Evolutionary conservation across 1,140 invertebrate genomes (phyloP), one percentile per base, ranked within the genome.

Genomic region (Hermetia illucens): DNA sequence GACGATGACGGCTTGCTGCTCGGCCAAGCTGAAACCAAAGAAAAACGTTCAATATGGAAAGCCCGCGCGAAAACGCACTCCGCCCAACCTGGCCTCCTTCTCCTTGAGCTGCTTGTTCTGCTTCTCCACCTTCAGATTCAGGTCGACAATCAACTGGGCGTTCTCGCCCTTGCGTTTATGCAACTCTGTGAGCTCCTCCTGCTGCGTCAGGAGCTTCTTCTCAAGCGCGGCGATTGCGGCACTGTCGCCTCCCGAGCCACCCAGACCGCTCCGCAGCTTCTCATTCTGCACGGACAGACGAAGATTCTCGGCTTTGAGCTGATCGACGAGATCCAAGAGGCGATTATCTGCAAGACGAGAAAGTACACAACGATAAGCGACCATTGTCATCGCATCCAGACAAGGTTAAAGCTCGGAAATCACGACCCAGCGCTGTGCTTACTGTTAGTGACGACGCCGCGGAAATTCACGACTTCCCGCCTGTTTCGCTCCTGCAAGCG

Each of bases 121-220:
- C 46, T 91, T 85, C 63, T 90, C 82, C 15, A 94, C 61, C 62
- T 76, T 77, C 42, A 77, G 71, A 66, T 88, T 91, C 3, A 96
- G 66, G 60, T 88, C 87, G 32, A 95, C 82, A 40, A 96, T 85
- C 65, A 90, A 79, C 56, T 94, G 90, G 1, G 87, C 74, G 69
- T 93, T 87, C 65, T 95, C 90, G 35, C 90, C 85, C 62, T 86
- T 77, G 38, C 82, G 72, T 50, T 82, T 75, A 55, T 93, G 89
- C 20, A 95, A 57, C 37, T 85, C 86, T 6, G 89, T 91, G 4
- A 95, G 62, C 61, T 96, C 91, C 67, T 95, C 91, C 58, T 93
- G 88, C 55, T 93, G 75, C 15, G 69, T 68, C 36, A 89, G 64
- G 20, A 91, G 58, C 63, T 90, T 89, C 48, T 90, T 85, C 64